Evolutionary conservation across 1,140 invertebrate genomes (phyloP), one percentile per base, ranked within the genome.

Genomic region (Eriocheir sinensis): DNA sequence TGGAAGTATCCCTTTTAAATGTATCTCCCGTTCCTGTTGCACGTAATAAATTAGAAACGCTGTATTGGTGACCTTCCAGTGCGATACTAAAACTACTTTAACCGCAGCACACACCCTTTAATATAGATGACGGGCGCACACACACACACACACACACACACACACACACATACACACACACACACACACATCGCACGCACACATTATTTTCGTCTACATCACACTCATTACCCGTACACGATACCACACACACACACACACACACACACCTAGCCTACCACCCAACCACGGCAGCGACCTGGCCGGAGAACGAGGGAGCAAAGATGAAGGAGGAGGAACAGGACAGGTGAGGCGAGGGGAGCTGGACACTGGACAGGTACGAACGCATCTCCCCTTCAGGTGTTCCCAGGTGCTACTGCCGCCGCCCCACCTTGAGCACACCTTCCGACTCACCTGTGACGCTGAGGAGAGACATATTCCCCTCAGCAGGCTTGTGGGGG

Each of bases 391-490:
- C n/a, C n/a, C n/a, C n/a, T n/a, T n/a, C n/a, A n/a, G n/a, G n/a
- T n/a, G n/a, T 41, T 41, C 86, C 21, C 44, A 41, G 2, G 86
- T 44, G 30, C 15, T 27, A 15, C 27, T 27, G 41, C 9, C 27
- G 40, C 86, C 40, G 6, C 86, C 30, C 34, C 27, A n/a, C 34
- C 27, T 17, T 40, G 36, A 38, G 53, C 0, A 15, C 48, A 3
- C 27, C 21, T 92, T 15, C 8, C 8, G 44, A 80, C 93, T 92
- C 53, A 94, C 94, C 94, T 94, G 89, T 94, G 72, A 94, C 94
- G 86, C 94, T 94, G 88, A 94, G 94, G 80, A 94, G 94, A 94
- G 94, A 94, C 94, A 94, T 94, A 94, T 94, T 94, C 89, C 90
- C 90, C 94, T 83, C 89, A 27, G 48, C 83, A 93, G 44, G 91